These are phyloP conservation scores for Polia nebulosa DNA, from an alignment of 2,888 invertebrate genomes.

Conservation along the genomic window DNA sequence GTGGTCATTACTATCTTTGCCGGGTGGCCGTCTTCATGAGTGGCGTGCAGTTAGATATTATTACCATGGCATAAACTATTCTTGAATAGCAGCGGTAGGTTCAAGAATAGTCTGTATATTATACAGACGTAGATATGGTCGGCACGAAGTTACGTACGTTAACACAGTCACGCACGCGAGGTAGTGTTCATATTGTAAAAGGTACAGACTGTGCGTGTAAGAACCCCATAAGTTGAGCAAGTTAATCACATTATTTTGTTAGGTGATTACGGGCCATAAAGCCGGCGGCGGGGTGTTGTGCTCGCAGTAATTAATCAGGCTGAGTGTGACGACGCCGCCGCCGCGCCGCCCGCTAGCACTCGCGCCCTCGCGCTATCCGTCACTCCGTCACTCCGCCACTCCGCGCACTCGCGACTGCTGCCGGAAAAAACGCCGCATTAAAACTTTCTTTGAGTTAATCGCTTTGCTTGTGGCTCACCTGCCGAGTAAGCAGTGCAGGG, in stretches of 20 bases:
- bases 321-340: neutral
- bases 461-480: slow-evolving; percentile 23
- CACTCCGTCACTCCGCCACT: neutral
- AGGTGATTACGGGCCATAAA: slow-evolving; percentile 17
- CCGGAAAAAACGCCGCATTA: slow-evolving; percentile 10
- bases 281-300: neutral
- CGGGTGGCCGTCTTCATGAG: neutral
- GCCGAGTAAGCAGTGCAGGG: neutral
- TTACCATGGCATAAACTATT: neutral
- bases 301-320: slow-evolving; percentile 25
- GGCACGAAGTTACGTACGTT: neutral
- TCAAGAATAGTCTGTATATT: too few species aligned
- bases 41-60: neutral
- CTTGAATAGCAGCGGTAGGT: neutral
- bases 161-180: neutral
- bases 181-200: too few species aligned
- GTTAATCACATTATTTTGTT: slow-evolving; percentile 16
- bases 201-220: neutral
- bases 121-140: neutral
- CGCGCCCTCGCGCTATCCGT: neutral
- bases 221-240: slow-evolving; percentile 2
- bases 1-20: neutral
- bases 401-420: neutral
- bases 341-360: neutral
- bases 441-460: slow-evolving; percentile 45